Base-by-base conservation (phyloP, 2,888 invertebrate genomes). In the Enoplolaimus lenunculus region DNA sequence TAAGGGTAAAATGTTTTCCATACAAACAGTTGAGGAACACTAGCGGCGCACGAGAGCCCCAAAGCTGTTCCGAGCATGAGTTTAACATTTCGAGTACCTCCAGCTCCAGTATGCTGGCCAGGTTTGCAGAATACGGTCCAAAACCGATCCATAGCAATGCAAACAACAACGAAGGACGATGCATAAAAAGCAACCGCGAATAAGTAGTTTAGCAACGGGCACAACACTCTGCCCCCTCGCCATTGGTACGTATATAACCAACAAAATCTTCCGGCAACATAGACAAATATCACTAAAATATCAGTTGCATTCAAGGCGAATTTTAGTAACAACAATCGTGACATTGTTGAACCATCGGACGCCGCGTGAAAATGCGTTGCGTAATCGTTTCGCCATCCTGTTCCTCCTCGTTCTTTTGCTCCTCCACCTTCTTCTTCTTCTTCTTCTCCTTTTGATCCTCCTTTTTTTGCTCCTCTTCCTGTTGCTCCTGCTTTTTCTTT, bases 131-230 rank as follows among this genome's bases (percentile, higher is more conserved):
- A 34, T 3, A 34, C 34, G 33, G 67, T 66, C 2, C 78, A 73
- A 2, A 79, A 73, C 21, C 79, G 76, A 71, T 79, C 79, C 2
- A 79, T 68, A 1, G 79, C 79, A 59, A 79, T 79, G 73, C 77
- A 77, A 1, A 79, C 79, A 71, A 79, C 77, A n/a, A 79, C 76
- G 71, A 80, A 78, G 26, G 78, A 78, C n/a, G 78, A 78, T 34
- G 76, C 74, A 77, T 69, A 69, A 72, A 79, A 79, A 21, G 78
- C 75, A 66, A 79, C 74, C 28, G 76, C 76, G 64, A 79, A 78
- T 60, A 76, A 57, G 73, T 77, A 77, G 69, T 79, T 79, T 69
- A 80, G 75, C 66, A 78, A 64, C 71, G 75, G 77, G 72, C 79
- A 79, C 57, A 79, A 72, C 1, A 77, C 69, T 69, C 77, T 77